Percentiles rank a stretch among this genome's conserved stretches.
Conservation (phyloP, 2,797 vertebrate genomes). For the Peromyscus attwateri region DNA sequence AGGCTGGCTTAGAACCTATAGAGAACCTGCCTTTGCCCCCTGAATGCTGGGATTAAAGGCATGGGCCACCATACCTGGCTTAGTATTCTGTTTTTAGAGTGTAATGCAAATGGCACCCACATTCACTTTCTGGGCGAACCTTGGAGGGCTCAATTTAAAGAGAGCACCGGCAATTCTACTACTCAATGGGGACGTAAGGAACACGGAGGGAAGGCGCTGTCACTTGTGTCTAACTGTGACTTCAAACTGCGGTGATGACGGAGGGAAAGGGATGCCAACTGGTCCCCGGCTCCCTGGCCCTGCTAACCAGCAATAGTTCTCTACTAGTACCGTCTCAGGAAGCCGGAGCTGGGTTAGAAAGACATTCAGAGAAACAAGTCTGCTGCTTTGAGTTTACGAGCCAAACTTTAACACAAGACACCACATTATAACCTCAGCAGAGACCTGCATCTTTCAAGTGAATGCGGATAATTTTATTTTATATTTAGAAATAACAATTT, state of each 20-base stretch:
- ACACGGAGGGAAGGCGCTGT: neutral
- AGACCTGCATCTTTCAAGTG: slow-evolving; percentile 16
- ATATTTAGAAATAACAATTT: slow-evolving; percentile 54
- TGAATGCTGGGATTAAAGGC: neutral
- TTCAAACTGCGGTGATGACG: neutral
- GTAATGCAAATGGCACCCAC: slow-evolving; percentile 7
- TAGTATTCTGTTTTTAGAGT: neutral
- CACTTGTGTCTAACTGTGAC: slow-evolving; percentile 2
- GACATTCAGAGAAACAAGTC: neutral
- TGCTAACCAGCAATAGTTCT: neutral
- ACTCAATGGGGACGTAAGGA: neutral
- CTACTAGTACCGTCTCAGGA: neutral
- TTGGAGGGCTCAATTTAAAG: slow-evolving; percentile 3
- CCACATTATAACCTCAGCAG: slow-evolving; percentile 43
- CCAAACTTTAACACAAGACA: slow-evolving; percentile 23
- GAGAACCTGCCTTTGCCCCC: neutral
- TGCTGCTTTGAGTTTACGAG: slow-evolving; percentile 38
- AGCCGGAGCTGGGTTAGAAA: neutral
- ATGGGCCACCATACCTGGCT: neutral
- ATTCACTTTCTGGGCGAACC: neutral
- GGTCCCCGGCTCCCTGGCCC: neutral
- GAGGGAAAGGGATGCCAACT: neutral
- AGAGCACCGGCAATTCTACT: neutral
- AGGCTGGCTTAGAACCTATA: neutral
- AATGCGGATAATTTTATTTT: slow-evolving; percentile 15